phyloP scores from a whole-genome alignment of 2,113 vertebrate genomes.

The Cyrtonyx montezumae region DNA sequence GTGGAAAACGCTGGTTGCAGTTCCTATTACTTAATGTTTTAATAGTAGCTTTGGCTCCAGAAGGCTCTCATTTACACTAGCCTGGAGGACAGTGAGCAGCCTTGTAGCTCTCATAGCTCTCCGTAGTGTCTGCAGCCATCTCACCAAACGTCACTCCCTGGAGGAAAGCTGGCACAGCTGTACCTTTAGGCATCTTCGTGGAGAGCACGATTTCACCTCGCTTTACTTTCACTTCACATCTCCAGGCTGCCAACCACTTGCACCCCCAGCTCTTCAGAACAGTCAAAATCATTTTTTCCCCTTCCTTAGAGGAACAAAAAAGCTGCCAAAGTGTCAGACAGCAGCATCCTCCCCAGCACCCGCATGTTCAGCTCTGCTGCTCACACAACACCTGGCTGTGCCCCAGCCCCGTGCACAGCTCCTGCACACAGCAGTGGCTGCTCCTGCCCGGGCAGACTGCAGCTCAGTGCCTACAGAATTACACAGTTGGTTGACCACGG shows the following conservation, averaged over 20 bases:
- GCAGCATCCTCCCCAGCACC: conserved; percentile 25
- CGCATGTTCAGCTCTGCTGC: background rate
- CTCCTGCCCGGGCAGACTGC: background rate
- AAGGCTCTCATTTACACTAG: background rate
- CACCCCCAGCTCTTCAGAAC: background rate
- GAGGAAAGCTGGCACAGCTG: background rate
- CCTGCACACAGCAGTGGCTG: background rate
- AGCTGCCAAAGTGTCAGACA: conserved; percentile 27
- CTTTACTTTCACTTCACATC: background rate
- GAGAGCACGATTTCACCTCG: background rate
- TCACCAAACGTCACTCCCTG: background rate
- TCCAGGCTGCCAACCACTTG: background rate
- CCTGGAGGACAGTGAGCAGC: background rate
- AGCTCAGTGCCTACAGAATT: background rate
- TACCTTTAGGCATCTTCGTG: background rate
- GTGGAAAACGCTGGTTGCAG: background rate
- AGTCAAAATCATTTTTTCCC: background rate
- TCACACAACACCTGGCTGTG: background rate
- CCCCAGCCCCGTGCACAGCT: background rate
- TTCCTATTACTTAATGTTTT: background rate
- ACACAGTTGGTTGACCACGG: background rate
- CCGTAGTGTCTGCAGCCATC: background rate
- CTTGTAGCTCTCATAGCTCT: background rate
- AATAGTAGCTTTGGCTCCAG: background rate
- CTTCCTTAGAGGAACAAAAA: background rate